Evolutionary conservation across 2,797 vertebrate genomes (phyloP).

Genomic region (Hyperoplus immaculatus): DNA sequence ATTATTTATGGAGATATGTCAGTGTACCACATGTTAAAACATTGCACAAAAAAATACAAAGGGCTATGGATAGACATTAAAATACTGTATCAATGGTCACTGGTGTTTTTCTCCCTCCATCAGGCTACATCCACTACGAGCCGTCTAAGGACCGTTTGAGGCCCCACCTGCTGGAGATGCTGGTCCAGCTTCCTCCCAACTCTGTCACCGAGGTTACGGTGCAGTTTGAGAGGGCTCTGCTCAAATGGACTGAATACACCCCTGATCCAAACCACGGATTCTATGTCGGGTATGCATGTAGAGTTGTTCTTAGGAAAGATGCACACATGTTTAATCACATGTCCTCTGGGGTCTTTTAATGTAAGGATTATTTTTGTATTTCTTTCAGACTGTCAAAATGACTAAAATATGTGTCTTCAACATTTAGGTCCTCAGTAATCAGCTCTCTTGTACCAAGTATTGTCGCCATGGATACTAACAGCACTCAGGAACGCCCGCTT

Average conservation of each 20-base stretch:
- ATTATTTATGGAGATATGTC: background rate
- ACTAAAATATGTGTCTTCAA: constrained; percentile 42
- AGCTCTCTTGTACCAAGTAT: constrained; percentile 95
- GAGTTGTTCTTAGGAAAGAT: background rate
- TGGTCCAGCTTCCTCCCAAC: constrained; percentile 95
- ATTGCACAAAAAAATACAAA: background rate
- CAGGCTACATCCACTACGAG: constrained; percentile 97
- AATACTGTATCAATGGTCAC: background rate
- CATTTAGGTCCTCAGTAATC: constrained; percentile 92
- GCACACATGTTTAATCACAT: background rate
- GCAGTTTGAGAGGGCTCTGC: constrained; percentile 95
- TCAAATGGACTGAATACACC: constrained; percentile 98
- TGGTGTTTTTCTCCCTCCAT: background rate
- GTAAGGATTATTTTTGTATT: background rate
- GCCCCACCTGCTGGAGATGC: constrained; percentile 97
- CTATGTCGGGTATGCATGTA: constrained; percentile 89
- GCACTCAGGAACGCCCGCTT: constrained; percentile 87
- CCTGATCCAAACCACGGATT: constrained; percentile 98
- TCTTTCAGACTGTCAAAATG: constrained; percentile 7
- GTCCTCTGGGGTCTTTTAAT: background rate
- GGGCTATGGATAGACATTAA: background rate
- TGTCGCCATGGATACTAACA: constrained; percentile 87
- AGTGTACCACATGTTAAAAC: background rate
- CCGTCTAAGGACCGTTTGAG: constrained; percentile 94
- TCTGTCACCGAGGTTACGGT: constrained; percentile 96